A percentile compares a stretch with the other conserved stretches of the same genome.
These are phyloP conservation scores for Odontocerum albicorne DNA, from an alignment of 2,888 invertebrate genomes.

Conservation along the genomic window DNA sequence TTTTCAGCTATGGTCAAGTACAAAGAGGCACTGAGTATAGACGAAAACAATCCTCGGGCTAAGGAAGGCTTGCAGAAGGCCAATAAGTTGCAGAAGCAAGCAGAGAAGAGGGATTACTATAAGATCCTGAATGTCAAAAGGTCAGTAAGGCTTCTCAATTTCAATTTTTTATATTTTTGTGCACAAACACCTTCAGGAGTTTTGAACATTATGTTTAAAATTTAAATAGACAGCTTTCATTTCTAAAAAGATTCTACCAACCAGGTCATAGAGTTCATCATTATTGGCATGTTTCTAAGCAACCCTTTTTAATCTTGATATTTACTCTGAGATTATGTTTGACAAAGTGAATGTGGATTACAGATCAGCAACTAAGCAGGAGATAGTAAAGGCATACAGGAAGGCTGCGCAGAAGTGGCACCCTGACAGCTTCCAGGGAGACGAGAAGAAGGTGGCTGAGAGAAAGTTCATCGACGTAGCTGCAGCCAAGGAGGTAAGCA, in stretches of 20 bases:
- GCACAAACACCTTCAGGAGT: too few species aligned
- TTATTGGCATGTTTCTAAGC: too few species aligned
- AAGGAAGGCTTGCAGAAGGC: conserved; percentile 87
- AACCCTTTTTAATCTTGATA: too few species aligned
- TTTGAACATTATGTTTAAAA: too few species aligned
- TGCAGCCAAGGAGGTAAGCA: conserved; percentile 94
- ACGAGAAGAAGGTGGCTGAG: conserved; percentile 92
- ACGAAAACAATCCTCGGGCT: conserved; percentile 77
- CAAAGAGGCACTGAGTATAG: conserved; percentile 82
- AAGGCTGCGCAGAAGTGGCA: conserved; percentile 99
- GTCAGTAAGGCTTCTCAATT: conserved; percentile 38
- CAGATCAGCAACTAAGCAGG: conserved; percentile 83
- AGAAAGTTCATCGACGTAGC: conserved; percentile 99
- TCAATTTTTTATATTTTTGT: too few species aligned
- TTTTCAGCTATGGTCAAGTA: conserved; percentile 82
- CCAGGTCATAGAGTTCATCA: too few species aligned
- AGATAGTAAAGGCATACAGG: conserved; percentile 94
- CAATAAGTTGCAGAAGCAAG: conserved; percentile 89
- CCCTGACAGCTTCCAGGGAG: conserved; percentile 90
- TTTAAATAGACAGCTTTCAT: too few species aligned
- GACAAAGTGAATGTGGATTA: too few species aligned
- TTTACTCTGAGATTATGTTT: too few species aligned
- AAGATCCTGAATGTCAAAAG: conserved; percentile 93
- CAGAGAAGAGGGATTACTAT: conserved; percentile 95
- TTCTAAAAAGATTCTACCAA: too few species aligned